These are phyloP conservation scores for Caenorhabditis tropicalis DNA, from an alignment of 1,140 invertebrate genomes.

Conservation along the genomic window DNA sequence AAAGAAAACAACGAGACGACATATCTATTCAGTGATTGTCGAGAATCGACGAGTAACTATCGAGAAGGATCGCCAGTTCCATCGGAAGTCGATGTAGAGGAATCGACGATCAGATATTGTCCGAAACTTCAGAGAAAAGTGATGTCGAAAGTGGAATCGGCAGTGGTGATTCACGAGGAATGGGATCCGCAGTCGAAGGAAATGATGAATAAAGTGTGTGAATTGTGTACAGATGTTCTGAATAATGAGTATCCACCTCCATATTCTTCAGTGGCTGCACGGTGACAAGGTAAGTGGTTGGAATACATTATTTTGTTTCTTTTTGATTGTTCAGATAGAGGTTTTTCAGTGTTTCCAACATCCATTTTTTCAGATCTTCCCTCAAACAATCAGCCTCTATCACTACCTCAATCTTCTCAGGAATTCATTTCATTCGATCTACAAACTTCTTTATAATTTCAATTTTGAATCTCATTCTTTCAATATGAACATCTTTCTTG, in stretches of 20 bases:
- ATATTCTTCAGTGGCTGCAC: not conserved
- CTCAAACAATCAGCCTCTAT: too few relatives aligned
- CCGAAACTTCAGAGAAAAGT: not conserved
- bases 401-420: too few relatives aligned
- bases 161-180: not conserved
- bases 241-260: not conserved
- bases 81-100: not conserved
- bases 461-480: too few relatives aligned
- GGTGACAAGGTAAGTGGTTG: not conserved
- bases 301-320: not conserved
- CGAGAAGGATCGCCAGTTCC: not conserved
- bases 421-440: too few relatives aligned
- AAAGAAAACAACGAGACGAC: not conserved
- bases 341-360: too few relatives aligned
- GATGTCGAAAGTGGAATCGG: not conserved
- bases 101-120: not conserved
- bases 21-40: not conserved
- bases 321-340: too few relatives aligned
- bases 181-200: not conserved
- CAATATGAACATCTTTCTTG: too few relatives aligned
- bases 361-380: too few relatives aligned
- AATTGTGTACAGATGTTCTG: not conserved
- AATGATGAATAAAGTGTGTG: not conserved
- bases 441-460: too few relatives aligned
- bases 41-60: not conserved